Percentiles rank a stretch among this genome's conserved stretches.
Conservation (phyloP, 2,797 vertebrate species). For the Leuciscus waleckii region DNA sequence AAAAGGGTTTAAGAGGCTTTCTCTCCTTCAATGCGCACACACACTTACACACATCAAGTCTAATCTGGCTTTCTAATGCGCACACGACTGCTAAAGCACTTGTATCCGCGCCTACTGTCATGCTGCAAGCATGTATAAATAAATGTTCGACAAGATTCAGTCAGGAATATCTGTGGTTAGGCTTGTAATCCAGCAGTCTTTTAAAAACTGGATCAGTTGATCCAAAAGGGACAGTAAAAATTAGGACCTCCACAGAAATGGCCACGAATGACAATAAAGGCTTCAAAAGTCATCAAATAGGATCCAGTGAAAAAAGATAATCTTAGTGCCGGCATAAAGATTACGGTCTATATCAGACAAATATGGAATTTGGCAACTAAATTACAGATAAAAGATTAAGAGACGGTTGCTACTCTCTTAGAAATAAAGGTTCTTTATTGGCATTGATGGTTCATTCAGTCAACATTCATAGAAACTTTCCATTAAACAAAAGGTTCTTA, state of each 20-base stretch:
- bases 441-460: neutral
- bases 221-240: neutral
- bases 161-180: neutral
- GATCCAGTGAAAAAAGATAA: neutral
- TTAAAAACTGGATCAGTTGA: neutral
- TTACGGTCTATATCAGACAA: neutral
- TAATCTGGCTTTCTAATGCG: constrained; percentile 36
- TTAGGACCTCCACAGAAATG: neutral
- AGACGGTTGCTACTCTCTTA: neutral
- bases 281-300: neutral
- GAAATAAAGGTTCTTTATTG: neutral
- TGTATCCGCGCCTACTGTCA: constrained; percentile 12
- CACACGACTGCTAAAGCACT: constrained; percentile 29
- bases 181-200: constrained; percentile 18
- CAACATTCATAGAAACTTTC: neutral
- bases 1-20: constrained; percentile 34
- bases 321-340: neutral
- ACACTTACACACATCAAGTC: neutral
- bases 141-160: constrained; percentile 10
- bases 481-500: neutral
- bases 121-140: neutral
- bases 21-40: neutral
- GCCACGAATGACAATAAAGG: neutral
- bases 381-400: neutral
- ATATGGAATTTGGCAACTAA: neutral